A percentile compares a stretch with the other conserved stretches of the same genome.
These are phyloP conservation scores for Corythornis vintsioides DNA, from an alignment of 2,113 vertebrate genomes.

Conservation along the genomic window DNA sequence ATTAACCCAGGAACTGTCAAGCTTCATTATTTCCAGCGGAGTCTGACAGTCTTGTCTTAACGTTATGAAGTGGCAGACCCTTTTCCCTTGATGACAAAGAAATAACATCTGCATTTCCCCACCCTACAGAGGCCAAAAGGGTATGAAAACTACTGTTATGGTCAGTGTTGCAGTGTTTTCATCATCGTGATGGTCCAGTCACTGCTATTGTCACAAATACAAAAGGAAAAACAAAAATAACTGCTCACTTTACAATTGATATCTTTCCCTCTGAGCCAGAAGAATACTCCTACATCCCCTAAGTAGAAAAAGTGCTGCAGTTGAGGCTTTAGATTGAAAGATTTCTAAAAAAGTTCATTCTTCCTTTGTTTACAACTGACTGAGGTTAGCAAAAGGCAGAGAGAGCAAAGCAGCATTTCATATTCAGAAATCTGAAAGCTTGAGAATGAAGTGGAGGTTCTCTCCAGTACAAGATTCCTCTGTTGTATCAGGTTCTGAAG, in stretches of 20 bases:
- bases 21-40: conserved; percentile 50
- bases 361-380: not conserved
- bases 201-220: not conserved
- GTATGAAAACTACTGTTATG: not conserved
- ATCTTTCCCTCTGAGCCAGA: not conserved
- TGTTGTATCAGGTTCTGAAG: not conserved
- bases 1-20: conserved; percentile 61
- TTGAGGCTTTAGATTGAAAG: not conserved
- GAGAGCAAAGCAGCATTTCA: not conserved
- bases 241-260: not conserved
- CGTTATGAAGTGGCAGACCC: conserved; percentile 55
- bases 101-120: conserved; percentile 53
- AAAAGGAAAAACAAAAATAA: not conserved
- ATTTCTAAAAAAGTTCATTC: not conserved
- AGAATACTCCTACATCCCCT: not conserved
- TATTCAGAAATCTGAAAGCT: not conserved
- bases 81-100: conserved; percentile 56
- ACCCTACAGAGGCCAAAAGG: not conserved
- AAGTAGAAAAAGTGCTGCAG: not conserved
- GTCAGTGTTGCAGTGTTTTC: not conserved
- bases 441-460: not conserved
- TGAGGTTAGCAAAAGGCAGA: not conserved
- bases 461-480: not conserved
- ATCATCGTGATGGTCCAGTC: not conserved
- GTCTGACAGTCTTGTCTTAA: conserved; percentile 47